phyloP scores from a whole-genome alignment of 1,140 invertebrate genomes.

The Musca vetustissima region DNA sequence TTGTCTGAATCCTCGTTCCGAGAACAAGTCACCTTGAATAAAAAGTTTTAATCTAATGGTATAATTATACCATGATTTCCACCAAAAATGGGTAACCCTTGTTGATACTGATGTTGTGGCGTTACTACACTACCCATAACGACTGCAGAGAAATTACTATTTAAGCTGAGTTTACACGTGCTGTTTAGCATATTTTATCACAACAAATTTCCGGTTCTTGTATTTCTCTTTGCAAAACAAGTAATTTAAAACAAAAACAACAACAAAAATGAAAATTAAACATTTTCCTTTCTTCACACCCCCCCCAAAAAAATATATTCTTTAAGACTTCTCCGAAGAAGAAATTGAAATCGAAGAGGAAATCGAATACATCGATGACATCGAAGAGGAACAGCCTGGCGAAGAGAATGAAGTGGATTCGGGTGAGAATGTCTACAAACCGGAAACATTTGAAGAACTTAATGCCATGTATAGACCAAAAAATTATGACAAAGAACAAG shows the following conservation, averaged over 20 bases:
- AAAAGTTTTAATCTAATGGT: too few relatives aligned
- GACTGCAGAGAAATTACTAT: too few relatives aligned
- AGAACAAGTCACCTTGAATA: too few relatives aligned
- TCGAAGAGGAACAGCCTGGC: slow-evolving; percentile 53
- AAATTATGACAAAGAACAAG: background rate
- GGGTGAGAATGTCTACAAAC: slow-evolving; percentile 45
- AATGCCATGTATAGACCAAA: slow-evolving; percentile 41
- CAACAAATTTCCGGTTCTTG: background rate
- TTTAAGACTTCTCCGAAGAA: slow-evolving; percentile 53
- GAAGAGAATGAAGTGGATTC: slow-evolving; percentile 34
- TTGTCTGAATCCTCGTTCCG: too few relatives aligned
- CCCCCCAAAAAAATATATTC: background rate
- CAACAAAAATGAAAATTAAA: background rate
- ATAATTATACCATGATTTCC: too few relatives aligned
- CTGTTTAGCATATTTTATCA: too few relatives aligned
- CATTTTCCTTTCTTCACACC: background rate
- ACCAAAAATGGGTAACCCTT: too few relatives aligned
- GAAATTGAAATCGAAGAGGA: slow-evolving; percentile 53
- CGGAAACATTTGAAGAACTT: slow-evolving; percentile 50
- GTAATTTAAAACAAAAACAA: too few relatives aligned
- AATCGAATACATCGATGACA: slow-evolving; percentile 45
- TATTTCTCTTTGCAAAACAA: slow-evolving; percentile 24
- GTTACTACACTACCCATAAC: too few relatives aligned
- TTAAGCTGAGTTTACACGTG: too few relatives aligned
- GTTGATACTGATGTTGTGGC: too few relatives aligned